These are phyloP conservation scores for honey bee (Apis mellifera) DNA, from an alignment of 1,140 invertebrate genomes.

Conservation along the genomic window Amel_HAv3.1 CM009938.2:554001-554500, in stretches of 20 bases:
- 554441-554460: conserved; percentile 32
- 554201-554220: conserved; percentile 3
- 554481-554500: conserved; percentile 23
- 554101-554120: conserved; percentile 2
- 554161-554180: background rate
- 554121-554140: background rate
- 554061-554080: background rate
- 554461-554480: conserved; percentile 21
- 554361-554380: background rate
- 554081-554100: background rate
- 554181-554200: too few species aligned
- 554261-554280: too few species aligned
- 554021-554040: background rate
- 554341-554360: too few species aligned
- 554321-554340: background rate
- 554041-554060: background rate
- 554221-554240: conserved; percentile 12
- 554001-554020: background rate
- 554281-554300: background rate
- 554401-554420: conserved; percentile 9
- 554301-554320: background rate
- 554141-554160: background rate
- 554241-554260: background rate
- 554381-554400: too few species aligned
- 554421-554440: conserved; percentile 16